Percentiles rank a stretch among this genome's conserved stretches.
Evolutionary conservation across 2,113 vertebrate species (phyloP).

Genomic region (Scolopax mira): DNA sequence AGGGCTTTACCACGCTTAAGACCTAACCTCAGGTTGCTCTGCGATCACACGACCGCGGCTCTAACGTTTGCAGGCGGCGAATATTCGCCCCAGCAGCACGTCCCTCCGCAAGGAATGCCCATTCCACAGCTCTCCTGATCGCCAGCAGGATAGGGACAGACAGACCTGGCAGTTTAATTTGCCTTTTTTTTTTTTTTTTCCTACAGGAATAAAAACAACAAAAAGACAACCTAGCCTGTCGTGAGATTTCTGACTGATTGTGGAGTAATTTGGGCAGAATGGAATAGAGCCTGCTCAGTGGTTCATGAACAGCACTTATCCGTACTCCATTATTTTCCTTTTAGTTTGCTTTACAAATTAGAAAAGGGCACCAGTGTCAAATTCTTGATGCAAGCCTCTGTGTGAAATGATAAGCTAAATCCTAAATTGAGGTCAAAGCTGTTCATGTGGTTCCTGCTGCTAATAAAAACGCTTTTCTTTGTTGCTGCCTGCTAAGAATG

Average conservation of each 20-base stretch:
- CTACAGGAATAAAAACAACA: constrained; percentile 60
- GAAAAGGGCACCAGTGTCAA: constrained; percentile 70
- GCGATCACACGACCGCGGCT: background rate
- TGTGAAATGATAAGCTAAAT: constrained; percentile 72
- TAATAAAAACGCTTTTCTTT: constrained; percentile 64
- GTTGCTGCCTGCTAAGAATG: constrained; percentile 59
- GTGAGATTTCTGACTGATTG: constrained; percentile 67
- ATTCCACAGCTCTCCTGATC: background rate
- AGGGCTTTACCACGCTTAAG: constrained; percentile 11
- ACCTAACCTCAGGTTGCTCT: constrained; percentile 29
- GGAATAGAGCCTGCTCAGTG: constrained; percentile 68
- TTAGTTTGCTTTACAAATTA: constrained; percentile 75
- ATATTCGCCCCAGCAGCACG: background rate
- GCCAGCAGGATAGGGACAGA: background rate
- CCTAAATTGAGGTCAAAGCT: constrained; percentile 70
- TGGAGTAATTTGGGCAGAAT: constrained; percentile 65
- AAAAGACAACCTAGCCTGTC: constrained; percentile 61
- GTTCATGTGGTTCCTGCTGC: constrained; percentile 66
- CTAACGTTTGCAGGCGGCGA: background rate
- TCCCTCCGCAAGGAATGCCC: background rate
- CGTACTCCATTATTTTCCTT: constrained; percentile 61
- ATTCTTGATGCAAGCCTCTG: constrained; percentile 67
- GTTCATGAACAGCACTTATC: constrained; percentile 70
- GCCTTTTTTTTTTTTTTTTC: background rate
- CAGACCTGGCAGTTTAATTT: constrained; percentile 3